Evolutionary conservation across 2,888 invertebrate species (phyloP).

Genomic region (Alitta virens): DNA sequence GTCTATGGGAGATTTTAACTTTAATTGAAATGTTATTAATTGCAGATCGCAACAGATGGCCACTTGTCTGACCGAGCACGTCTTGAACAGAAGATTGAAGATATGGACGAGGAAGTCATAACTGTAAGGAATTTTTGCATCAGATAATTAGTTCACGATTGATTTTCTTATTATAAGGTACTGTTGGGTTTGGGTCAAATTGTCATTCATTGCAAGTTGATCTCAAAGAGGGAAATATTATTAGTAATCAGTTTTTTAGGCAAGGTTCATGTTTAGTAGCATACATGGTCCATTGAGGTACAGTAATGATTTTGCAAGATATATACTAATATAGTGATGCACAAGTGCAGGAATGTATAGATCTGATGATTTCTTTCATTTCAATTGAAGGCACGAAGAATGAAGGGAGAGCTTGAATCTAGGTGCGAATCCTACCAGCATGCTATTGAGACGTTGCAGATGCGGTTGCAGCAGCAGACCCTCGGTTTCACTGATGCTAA

Average conservation of each 20-base stretch:
- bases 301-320: no score
- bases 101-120: conserved; percentile 40
- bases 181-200: no score
- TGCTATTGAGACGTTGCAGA: conserved; percentile 43
- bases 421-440: conserved; percentile 41
- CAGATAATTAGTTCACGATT: no score
- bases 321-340: no score
- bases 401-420: conserved; percentile 35
- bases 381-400: not conserved
- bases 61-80: conserved; percentile 52
- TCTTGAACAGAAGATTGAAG: conserved; percentile 52
- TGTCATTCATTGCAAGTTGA: no score
- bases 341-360: no score
- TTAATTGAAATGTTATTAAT: not conserved
- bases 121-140: conserved; percentile 32
- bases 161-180: no score
- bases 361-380: no score
- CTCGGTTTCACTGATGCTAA: conserved; percentile 37
- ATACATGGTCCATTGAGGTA: no score
- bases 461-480: conserved; percentile 44
- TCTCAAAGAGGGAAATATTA: no score
- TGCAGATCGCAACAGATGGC: conserved; percentile 53
- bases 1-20: not conserved
- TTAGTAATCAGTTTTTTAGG: no score
- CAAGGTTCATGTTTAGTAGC: no score